phyloP scores from a whole-genome alignment of 2,888 invertebrate genomes.

The Epirrhoe tristata region DNA sequence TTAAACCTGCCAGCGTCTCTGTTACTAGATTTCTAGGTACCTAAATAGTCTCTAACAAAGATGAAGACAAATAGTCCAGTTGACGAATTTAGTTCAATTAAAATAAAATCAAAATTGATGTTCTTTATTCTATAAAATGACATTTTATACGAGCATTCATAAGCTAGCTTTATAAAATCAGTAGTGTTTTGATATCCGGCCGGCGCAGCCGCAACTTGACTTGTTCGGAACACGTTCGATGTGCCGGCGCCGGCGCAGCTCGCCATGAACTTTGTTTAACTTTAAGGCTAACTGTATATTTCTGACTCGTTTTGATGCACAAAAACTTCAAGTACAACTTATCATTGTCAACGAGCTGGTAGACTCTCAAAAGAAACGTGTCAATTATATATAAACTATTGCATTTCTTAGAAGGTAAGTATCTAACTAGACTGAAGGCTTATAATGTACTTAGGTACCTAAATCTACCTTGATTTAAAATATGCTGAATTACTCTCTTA shows the following conservation, averaged over 20 bases:
- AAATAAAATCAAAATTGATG: not conserved
- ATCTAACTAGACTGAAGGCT: too few species aligned
- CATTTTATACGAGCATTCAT: not conserved
- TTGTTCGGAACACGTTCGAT: slow-evolving; percentile 6
- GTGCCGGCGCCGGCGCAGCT: not conserved
- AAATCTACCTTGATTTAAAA: too few species aligned
- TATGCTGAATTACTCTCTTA: too few species aligned
- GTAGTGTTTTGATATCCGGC: slow-evolving; percentile 17
- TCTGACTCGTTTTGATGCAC: not conserved
- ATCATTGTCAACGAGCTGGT: not conserved
- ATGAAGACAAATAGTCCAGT: too few species aligned
- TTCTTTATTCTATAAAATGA: not conserved
- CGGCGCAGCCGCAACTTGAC: slow-evolving; percentile 19
- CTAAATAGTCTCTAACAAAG: too few species aligned
- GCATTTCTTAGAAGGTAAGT: not conserved
- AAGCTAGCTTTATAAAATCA: slow-evolving; percentile 10
- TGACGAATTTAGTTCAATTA: not conserved
- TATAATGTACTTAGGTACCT: too few species aligned
- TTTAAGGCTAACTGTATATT: slow-evolving; percentile 5
- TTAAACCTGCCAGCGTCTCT: too few species aligned
- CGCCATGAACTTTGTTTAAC: slow-evolving; percentile 8
- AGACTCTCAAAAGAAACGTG: not conserved
- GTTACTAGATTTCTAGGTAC: too few species aligned
- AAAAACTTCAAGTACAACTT: not conserved
- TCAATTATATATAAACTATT: not conserved